Percentiles rank a stretch among this genome's conserved stretches.
Conservation (phyloP, 1,140 invertebrate genomes). For the Ips typographus region DNA sequence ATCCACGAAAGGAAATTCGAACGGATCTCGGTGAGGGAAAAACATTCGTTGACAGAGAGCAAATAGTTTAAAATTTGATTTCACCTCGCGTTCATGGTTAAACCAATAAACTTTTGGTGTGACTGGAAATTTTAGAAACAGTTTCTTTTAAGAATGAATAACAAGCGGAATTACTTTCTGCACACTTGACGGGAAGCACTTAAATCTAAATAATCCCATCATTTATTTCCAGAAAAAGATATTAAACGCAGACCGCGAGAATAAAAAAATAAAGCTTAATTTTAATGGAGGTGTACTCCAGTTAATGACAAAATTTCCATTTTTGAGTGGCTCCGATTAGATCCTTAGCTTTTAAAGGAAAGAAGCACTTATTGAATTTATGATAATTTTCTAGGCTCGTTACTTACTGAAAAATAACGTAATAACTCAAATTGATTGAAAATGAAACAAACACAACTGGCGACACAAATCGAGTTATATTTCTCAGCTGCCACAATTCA, state of each 20-base stretch:
- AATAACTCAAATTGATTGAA: not conserved
- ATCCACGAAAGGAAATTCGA: slow-evolving; percentile 6
- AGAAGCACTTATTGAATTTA: slow-evolving; percentile 31
- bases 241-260: slow-evolving; percentile 28
- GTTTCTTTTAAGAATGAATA: not conserved
- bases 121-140: not conserved
- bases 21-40: slow-evolving; percentile 13
- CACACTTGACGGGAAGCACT: slow-evolving; percentile 14
- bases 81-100: not conserved
- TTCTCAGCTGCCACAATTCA: not conserved
- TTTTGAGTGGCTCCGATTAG: slow-evolving; percentile 32
- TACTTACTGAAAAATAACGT: not conserved
- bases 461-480: no score
- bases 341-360: slow-evolving; percentile 16
- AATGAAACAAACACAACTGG: not conserved
- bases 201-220: slow-evolving; percentile 32
- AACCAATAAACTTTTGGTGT: not conserved
- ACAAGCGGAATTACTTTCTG: slow-evolving; percentile 10
- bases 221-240: slow-evolving; percentile 34
- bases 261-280: slow-evolving; percentile 34
- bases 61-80: slow-evolving; percentile 16
- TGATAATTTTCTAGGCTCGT: slow-evolving; percentile 21
- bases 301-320: slow-evolving; percentile 34
- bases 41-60: slow-evolving; percentile 16
- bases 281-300: slow-evolving; percentile 30